Base-by-base conservation (phyloP, 2,113 vertebrate species). In the Muscicapa adusta region DNA sequence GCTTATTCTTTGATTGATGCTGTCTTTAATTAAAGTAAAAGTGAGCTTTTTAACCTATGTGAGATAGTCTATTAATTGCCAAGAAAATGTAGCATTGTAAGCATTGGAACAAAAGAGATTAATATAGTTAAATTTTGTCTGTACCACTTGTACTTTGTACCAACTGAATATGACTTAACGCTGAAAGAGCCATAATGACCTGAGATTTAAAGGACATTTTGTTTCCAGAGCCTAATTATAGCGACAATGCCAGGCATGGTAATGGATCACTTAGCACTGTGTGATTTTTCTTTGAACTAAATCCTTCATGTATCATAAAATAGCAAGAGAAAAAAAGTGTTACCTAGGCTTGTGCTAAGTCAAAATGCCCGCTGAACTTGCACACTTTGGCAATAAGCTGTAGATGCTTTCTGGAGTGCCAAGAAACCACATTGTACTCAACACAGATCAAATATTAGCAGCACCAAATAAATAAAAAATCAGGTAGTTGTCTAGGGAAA, bases 181-280 rank as follows among this genome's bases (percentile, higher is more conserved):
- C 38, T 73, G 76, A 85, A 94, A 77, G 62, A 86, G 77, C 31
- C 29, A 14, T 40, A 77, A 93, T 72, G 60, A 86, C 58, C 71
- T 29, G 14, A 50, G 71, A 93, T 42, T 89, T 96, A 62, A 94
- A 92, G 91, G 76, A 85, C 68, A 54, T 93, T 91, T 90, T 94
- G 75, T 81, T 96, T 94, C 91, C 51, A 85, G 68, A 65, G 34
- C 2, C 2, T 72, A 97, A 92, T 95, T 87, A 91, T 18, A 76
- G 56, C 2, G 7, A 62, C 50, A 71, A 26, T 51, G 79, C 72
- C 65, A 86, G 76, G 34, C 43, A 38, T 29, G 19, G 38, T 89
- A 95, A 87, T 87, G 76, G 88, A 83, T 93, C 79, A 72, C 40
- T 91, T 96, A 82, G 85, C 70, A 75, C 40, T 47, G 56, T 66